Evolutionary conservation across 2,888 invertebrate species (phyloP), one percentile per base, ranked within the genome.

Genomic region (Pyrrhosoma nymphula): DNA sequence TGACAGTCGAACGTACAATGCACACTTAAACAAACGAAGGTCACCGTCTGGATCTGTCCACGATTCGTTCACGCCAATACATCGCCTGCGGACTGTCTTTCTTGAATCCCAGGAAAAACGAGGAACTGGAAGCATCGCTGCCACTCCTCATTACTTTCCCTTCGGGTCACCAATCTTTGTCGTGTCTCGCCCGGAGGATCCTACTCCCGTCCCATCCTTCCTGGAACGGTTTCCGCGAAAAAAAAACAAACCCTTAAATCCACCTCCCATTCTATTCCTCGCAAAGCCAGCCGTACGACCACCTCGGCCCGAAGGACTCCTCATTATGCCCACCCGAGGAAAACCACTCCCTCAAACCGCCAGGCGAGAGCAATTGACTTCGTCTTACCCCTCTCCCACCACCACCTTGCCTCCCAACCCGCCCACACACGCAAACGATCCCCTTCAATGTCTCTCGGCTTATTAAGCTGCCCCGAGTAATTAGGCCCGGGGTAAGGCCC

Each of bases 391-490:
- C 82, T 26, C n/a, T 20, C 60, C 20, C 69, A 8, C 26, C n/a
- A 4, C 26, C 6, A 26, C 69, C 35, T 26, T 35, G 2, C 14
- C 82, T 35, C 18, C n/a, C 69, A 1, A 1, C n/a, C 39, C 91
- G 1, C 39, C 39, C 56, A 39, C 30, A 39, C 90, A 47, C 56
- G 30, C n/a, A 60, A 60, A 47, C 91, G 91, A 91, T 63, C 63
- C 63, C 39, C 91, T 82, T 91, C 91, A 91, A 91, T 63, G 91
- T 91, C 91, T 63, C 63, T 69, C 63, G 91, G 60, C 91, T 91
- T 91, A 91, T 91, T 91, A 91, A 63, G 91, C 91, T 20, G 91
- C 39, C 60, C 47, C 91, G 91, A 91, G 91, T 69, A 91, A 91
- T 91, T 91, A 91, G 91, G 91, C 91, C 39, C 20, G n/a, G 88